A percentile compares a stretch with the other conserved stretches of the same genome.
Conservation (phyloP, 1,140 invertebrate genomes). For the Ctenoplectra terminalis region DNA sequence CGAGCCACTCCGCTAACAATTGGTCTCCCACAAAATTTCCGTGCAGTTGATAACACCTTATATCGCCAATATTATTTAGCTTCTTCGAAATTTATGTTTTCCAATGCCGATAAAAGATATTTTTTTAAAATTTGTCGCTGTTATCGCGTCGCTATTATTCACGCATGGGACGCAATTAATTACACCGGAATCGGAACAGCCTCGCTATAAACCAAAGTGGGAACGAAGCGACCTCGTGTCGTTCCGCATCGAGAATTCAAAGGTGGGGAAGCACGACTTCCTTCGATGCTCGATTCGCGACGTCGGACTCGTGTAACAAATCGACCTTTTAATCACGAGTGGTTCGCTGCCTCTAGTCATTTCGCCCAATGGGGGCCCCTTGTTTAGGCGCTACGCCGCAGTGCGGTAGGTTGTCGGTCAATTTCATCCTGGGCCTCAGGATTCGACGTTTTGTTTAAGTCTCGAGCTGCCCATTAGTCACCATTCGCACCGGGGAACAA, state of each 20-base stretch:
- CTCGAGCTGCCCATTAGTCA: slow-evolving; percentile 68
- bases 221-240: slow-evolving; percentile 26
- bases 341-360: slow-evolving; percentile 70
- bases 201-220: background rate
- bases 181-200: background rate
- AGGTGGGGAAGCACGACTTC: slow-evolving; percentile 7
- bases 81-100: too few species aligned
- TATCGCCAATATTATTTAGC: too few species aligned
- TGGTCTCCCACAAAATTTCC: slow-evolving; percentile 48
- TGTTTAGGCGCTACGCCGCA: slow-evolving; percentile 69
- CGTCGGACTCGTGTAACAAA: slow-evolving; percentile 70
- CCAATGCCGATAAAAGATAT: too few species aligned
- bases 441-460: slow-evolving; percentile 69
- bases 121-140: too few species aligned
- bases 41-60: background rate
- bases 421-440: slow-evolving; percentile 58
- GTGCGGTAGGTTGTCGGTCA: slow-evolving; percentile 69
- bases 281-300: slow-evolving; percentile 18
- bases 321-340: slow-evolving; percentile 76
- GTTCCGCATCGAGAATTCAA: background rate
- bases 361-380: slow-evolving; percentile 74
- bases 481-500: slow-evolving; percentile 31
- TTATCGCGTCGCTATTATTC: slow-evolving; percentile 5
- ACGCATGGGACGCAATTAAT: background rate
- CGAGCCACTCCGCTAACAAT: slow-evolving; percentile 18